Conservation (phyloP, 1,140 invertebrate species). For the Contarinia nasturtii region DNA sequence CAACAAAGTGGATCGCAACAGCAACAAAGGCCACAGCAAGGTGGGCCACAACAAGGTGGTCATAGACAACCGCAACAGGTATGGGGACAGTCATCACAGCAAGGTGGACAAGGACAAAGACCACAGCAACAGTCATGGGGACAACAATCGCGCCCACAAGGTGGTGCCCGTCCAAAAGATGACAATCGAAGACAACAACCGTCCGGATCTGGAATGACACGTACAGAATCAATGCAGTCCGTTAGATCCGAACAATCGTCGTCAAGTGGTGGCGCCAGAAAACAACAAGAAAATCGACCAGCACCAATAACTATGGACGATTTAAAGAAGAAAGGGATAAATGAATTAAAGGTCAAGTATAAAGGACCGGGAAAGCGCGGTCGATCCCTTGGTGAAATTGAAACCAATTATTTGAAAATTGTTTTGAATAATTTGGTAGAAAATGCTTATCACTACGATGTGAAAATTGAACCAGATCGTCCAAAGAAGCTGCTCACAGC, state of each 20-base stretch:
- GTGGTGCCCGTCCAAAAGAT: neutral
- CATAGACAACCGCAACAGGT: neutral
- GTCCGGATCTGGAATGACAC: neutral
- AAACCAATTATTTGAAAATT: constrained; percentile 35
- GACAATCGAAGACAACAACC: constrained; percentile 1
- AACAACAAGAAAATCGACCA: too few relatives aligned
- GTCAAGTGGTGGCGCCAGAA: too few relatives aligned
- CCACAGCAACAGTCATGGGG: constrained; percentile 2
- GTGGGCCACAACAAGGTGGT: neutral
- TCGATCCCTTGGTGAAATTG: constrained; percentile 10
- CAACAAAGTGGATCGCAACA: constrained; percentile 1
- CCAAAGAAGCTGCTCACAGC: constrained; percentile 25
- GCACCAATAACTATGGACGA: constrained; percentile 11
- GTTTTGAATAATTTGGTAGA: constrained; percentile 24
- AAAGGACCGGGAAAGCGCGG: neutral
- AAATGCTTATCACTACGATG: constrained; percentile 31
- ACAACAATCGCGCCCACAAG: constrained; percentile 3
- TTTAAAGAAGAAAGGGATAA: neutral
- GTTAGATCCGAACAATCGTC: too few relatives aligned
- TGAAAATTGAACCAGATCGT: constrained; percentile 27
- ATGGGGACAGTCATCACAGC: too few relatives aligned
- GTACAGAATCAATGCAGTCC: neutral
- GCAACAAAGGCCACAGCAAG: neutral
- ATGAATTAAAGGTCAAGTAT: neutral
- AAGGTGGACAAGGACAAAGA: constrained; percentile 5